These are phyloP conservation scores for Artibeus jamaicensis DNA, from an alignment of 2,797 vertebrate species.

Conservation along the genomic window DNA sequence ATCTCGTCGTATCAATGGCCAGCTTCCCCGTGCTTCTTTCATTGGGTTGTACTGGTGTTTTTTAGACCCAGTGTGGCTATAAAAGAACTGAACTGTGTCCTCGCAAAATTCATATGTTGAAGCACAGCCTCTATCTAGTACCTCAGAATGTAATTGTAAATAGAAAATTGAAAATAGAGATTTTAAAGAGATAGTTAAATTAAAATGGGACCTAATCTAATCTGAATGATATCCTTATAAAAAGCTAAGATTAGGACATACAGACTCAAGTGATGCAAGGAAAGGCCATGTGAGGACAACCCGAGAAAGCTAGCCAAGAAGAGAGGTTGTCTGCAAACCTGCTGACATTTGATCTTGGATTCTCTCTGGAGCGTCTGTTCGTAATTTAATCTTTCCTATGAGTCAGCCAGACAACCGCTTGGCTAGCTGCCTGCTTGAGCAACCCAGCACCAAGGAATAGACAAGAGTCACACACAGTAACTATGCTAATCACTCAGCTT, in stretches of 20 bases:
- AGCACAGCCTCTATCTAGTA: background rate
- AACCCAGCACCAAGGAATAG: no score
- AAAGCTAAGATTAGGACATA: background rate
- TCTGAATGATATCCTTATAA: background rate
- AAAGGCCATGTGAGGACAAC: background rate
- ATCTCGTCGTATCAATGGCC: background rate
- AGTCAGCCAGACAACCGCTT: no score
- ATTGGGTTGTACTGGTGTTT: background rate
- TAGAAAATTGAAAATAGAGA: background rate
- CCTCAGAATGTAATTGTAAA: background rate
- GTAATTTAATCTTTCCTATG: no score
- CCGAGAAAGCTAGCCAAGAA: background rate
- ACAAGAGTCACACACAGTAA: no score
- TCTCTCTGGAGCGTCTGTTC: no score
- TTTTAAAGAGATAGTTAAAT: background rate
- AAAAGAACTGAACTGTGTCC: background rate
- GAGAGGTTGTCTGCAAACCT: background rate
- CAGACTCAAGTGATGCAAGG: fast-evolving
- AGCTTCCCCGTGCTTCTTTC: background rate
- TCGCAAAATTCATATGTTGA: background rate
- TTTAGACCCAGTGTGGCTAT: background rate
- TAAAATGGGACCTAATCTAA: background rate
- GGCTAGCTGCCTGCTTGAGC: no score
- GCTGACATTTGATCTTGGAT: background rate
- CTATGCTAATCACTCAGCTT: no score